Conservation (phyloP, 2,113 vertebrate genomes). For the Trematomus loennbergii region DNA sequence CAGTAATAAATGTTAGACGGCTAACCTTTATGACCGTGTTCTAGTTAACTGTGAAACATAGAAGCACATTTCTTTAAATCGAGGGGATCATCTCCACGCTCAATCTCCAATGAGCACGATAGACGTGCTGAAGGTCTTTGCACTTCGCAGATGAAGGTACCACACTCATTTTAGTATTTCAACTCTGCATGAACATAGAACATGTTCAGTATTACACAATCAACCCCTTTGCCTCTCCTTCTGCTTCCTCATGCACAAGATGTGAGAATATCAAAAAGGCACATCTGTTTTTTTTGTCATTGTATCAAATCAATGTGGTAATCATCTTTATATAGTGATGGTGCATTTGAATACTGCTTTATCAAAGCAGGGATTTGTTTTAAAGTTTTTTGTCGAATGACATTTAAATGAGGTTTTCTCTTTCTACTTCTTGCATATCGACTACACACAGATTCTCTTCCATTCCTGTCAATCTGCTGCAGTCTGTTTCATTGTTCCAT, state of each 20-base stretch:
- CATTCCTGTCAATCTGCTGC: constrained; percentile 4
- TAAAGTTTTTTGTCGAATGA: constrained; percentile 2
- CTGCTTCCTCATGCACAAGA: background rate
- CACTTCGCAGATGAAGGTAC: background rate
- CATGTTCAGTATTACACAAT: constrained; percentile 33
- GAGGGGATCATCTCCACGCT: background rate
- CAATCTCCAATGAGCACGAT: background rate
- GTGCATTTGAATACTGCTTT: constrained; percentile 46
- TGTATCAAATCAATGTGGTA: constrained; percentile 30
- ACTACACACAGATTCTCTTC: too few relatives aligned
- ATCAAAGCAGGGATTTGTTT: constrained; percentile 24
- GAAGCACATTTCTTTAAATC: background rate
- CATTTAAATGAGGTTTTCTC: background rate
- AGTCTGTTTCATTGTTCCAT: constrained; percentile 14
- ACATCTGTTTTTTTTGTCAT: constrained; percentile 27
- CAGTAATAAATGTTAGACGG: constrained; percentile 3
- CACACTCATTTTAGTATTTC: constrained; percentile 43
- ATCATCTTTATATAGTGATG: constrained; percentile 54
- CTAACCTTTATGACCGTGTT: constrained; percentile 9
- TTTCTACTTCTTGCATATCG: background rate
- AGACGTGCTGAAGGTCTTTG: background rate
- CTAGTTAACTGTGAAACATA: background rate
- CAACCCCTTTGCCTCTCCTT: background rate
- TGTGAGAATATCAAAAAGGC: constrained; percentile 31
- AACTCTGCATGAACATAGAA: background rate